Base-by-base conservation (phyloP, 2,113 vertebrate genomes). In the Pelusios castaneus region DNA sequence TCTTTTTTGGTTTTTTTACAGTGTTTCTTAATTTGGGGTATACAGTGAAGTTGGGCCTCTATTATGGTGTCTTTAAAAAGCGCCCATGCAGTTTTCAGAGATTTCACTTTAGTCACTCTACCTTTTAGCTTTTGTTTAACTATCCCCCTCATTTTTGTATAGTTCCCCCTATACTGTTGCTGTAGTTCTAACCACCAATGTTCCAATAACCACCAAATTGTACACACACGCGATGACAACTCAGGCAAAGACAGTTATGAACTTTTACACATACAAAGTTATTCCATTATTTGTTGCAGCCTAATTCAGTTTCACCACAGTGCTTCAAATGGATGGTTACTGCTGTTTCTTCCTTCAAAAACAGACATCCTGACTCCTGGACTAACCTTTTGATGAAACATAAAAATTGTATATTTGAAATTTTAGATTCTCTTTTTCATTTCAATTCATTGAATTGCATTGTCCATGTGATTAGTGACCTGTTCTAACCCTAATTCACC, bases 261-360 rank as follows among this genome's bases (percentile, higher is more conserved):
- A 76, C 79, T 89, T 91, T 10, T 21, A 82, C 84, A 27, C 22
- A 41, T 21, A 21, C n/a, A 25, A 90, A 43, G 21, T 43, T 54
- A 87, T 87, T 25, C 31, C 11, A 29, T 52, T 84, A 82, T 54
- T 89, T 93, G 49, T 55, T 38, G 54, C n/a, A 55, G 67, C 6
- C 13, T 45, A 76, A 84, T 41, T 87, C 75, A 75, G 54, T 78
- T 67, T 84, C 25, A 47, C 38, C 86, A 45, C 81, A 21, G 25
- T 78, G 49, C 60, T 14, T 56, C 78, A 55, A 45, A 76, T 45
- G 17, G 13, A 38, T 11, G 31, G 5, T 17, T 17, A 43, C 67
- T 94, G 89, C 80, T 55, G 38, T 58, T 85, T 92, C 84, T 80
- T 7, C 34, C 83, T 90, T 55, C 80, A 38, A 25, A 96, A 82